These are phyloP conservation scores for Armadillidium nasatum DNA, from an alignment of 1,140 invertebrate genomes.

Conservation along the genomic window DNA sequence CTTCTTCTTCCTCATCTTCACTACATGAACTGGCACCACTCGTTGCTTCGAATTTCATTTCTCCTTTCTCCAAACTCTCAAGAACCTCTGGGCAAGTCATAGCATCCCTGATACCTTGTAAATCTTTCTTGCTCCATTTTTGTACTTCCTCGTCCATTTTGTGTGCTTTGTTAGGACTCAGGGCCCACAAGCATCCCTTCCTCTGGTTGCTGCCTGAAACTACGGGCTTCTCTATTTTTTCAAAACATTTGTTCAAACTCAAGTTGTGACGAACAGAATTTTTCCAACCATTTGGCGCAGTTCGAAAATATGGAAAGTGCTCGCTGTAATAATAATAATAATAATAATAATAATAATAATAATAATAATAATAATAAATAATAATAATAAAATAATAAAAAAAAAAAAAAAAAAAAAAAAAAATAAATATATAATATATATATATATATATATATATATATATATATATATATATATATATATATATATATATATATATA, in stretches of 20 bases:
- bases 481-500: too few relatives aligned
- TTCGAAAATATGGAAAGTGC: constrained; percentile 97
- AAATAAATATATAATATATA: constrained; percentile 4
- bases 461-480: too few relatives aligned
- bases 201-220: constrained; percentile 48
- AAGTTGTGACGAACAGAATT: constrained; percentile 94
- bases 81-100: constrained; percentile 75
- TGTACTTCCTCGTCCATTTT: constrained; percentile 98
- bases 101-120: constrained; percentile 71
- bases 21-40: constrained; percentile 52
- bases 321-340: constrained; percentile 63
- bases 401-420: too few relatives aligned
- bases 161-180: constrained; percentile 86
- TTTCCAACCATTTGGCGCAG: constrained; percentile 95
- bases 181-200: constrained; percentile 86
- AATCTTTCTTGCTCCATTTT: constrained; percentile 93
- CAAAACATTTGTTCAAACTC: constrained; percentile 94
- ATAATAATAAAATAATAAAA: neutral
- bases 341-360: constrained; percentile 9
- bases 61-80: constrained; percentile 72
- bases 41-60: constrained; percentile 65
- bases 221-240: constrained; percentile 87
- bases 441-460: neutral
- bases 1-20: constrained; percentile 53
- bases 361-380: neutral